Evolutionary conservation across 2,888 invertebrate genomes (phyloP).

Genomic region (Scaptomyza parva): DNA sequence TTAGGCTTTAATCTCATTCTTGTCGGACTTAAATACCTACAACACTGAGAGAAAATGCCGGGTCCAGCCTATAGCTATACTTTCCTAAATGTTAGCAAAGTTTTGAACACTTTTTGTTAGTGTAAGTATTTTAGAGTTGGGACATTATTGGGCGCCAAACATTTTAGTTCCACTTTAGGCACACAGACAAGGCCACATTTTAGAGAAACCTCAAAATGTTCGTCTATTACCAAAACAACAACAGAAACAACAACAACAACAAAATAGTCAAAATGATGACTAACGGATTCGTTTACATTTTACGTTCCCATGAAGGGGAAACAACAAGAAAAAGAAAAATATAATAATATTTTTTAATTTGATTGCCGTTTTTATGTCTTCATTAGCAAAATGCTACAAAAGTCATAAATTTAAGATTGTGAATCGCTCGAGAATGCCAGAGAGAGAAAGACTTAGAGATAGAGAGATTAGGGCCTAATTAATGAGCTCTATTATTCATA

Average conservation of each 20-base stretch:
- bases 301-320: conserved; percentile 76
- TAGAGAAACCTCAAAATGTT: conserved; percentile 7
- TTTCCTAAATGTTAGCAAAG: no score
- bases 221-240: not conserved
- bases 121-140: not conserved
- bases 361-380: conserved; percentile 81
- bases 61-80: no score
- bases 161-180: conserved; percentile 66
- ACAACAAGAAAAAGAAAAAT: conserved; percentile 62
- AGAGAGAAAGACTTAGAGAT: conserved; percentile 35
- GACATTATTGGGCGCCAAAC: conserved; percentile 60
- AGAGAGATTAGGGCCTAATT: conserved; percentile 72
- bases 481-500: conserved; percentile 77
- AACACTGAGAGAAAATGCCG: not conserved
- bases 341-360: conserved; percentile 62
- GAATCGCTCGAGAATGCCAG: conserved; percentile 24
- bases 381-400: conserved; percentile 77
- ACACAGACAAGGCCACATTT: conserved; percentile 55
- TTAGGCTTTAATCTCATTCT: conserved; percentile 28
- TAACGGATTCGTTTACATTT: conserved; percentile 70
- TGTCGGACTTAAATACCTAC: not conserved
- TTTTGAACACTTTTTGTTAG: not conserved
- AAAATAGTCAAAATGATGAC: conserved; percentile 46
- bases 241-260: not conserved
- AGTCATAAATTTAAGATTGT: conserved; percentile 74